Evolutionary conservation across 2,113 vertebrate species (phyloP), one percentile per base, ranked within the genome.

Genomic region (Ageneiosus marmoratus): DNA sequence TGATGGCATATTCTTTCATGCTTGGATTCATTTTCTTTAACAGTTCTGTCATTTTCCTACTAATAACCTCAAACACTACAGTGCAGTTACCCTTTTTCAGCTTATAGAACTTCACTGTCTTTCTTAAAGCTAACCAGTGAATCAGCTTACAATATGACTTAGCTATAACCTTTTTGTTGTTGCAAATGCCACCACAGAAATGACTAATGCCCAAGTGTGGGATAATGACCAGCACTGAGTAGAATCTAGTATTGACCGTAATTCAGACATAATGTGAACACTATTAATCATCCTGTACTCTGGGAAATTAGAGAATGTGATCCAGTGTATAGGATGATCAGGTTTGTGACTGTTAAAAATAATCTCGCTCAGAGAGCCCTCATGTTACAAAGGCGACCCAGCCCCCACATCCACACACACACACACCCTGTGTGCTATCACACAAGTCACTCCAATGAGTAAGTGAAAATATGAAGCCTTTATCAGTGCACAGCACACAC

Each of bases 401-500:
- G 50, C 80, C 32, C 27, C 37, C 29, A 15, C 20, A 13, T 58
- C 6, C 51, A 72, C 24, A 51, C 32, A 56, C 29, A 11, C 34
- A 0, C 41, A 16, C 12, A 6, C 18, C 22, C 2, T 34, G 8
- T 7, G 2, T 20, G 24, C 44, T 83, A 65, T 79, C 65, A 29
- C 55, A 16, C 22, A 20, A 79, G 62, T 41, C 46, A 20, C 29
- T 27, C n/a, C 27, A 62, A 65, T 55, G 48, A 83, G 76, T 29
- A 73, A 67, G 77, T 76, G 32, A 69, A 48, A 81, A 63, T 62
- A 70, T 77, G 41, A 80, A 69, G 41, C 27, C 41, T 53, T 81
- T 86, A 86, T 84, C 85, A 81, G 32, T 41, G 74, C 18, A 9
- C 5, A 32, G 20, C 82, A 80, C 44, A 80, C 13, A 53, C 44